phyloP scores from a whole-genome alignment of 2,797 vertebrate genomes.

The Pseudochirops corinnae region DNA sequence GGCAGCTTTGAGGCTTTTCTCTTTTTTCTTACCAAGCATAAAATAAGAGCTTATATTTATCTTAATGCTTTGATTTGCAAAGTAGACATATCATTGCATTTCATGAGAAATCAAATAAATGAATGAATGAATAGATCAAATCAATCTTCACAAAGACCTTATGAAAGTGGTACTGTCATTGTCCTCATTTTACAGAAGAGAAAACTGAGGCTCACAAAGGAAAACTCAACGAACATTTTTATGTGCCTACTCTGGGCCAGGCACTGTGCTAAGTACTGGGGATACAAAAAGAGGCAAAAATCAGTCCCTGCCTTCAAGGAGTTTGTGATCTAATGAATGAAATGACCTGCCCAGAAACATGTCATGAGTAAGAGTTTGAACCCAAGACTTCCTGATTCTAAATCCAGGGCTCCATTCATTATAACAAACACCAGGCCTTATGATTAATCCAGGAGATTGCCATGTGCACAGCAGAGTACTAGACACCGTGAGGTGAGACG shows the following conservation, averaged over 20 bases:
- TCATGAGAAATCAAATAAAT: background rate
- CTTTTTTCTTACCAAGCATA: background rate
- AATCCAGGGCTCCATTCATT: background rate
- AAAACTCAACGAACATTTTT: slow-evolving; percentile 31
- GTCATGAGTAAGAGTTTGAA: background rate
- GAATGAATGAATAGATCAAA: background rate
- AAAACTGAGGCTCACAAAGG: background rate
- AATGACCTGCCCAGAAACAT: background rate
- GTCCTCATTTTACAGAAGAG: background rate
- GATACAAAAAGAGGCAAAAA: slow-evolving; percentile 26
- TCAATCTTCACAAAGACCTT: background rate
- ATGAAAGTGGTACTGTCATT: background rate
- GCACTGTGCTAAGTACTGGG: slow-evolving; percentile 25
- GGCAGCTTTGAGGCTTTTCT: background rate
- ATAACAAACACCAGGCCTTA: background rate
- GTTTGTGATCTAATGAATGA: slow-evolving; percentile 9
- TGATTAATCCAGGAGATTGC: background rate
- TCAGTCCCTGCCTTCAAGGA: background rate
- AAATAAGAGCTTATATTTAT: background rate
- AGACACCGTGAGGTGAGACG: background rate
- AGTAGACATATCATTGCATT: background rate
- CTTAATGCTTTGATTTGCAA: background rate
- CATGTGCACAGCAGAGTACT: background rate
- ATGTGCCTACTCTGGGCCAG: background rate
- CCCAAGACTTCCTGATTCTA: background rate